These are phyloP conservation scores for Agrochola circellaris DNA, from an alignment of 2,888 invertebrate genomes.

Conservation along the genomic window DNA sequence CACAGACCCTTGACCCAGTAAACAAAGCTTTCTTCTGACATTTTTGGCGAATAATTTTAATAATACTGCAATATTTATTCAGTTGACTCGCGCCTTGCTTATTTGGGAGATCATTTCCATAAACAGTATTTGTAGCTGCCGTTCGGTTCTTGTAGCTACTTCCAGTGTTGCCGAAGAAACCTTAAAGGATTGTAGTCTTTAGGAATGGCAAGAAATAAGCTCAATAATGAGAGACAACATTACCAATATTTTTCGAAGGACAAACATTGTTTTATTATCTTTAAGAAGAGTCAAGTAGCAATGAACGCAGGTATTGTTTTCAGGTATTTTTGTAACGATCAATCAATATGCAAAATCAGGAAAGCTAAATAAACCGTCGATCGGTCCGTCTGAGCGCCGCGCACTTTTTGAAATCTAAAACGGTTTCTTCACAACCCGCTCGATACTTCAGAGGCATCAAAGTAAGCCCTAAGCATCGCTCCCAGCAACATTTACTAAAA, in stretches of 20 bases:
- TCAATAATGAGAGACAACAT: not conserved
- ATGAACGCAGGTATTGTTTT: not conserved
- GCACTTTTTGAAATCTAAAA: constrained; percentile 30
- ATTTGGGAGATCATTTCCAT: constrained; percentile 57
- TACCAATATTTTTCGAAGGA: not conserved
- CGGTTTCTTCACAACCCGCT: constrained; percentile 9
- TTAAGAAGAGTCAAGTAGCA: not conserved
- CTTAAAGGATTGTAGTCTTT: not conserved
- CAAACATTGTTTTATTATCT: not conserved
- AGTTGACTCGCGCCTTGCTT: constrained; percentile 36
- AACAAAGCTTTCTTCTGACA: constrained; percentile 53
- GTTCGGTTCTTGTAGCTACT: not conserved
- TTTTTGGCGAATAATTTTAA: constrained; percentile 60
- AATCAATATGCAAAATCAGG: not conserved
- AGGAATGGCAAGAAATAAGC: not conserved
- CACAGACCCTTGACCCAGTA: constrained; percentile 56
- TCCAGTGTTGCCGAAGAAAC: not conserved
- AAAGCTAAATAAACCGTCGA: not conserved
- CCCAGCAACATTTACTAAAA: constrained; percentile 51
- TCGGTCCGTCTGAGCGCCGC: not conserved
- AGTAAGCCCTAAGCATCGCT: constrained; percentile 34
- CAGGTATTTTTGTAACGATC: not conserved
- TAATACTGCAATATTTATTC: constrained; percentile 65
- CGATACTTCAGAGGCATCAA: constrained; percentile 37
- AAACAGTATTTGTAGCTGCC: constrained; percentile 28